phyloP scores from a whole-genome alignment of 1,140 invertebrate genomes.

The Hydropsyche tenuis region DNA sequence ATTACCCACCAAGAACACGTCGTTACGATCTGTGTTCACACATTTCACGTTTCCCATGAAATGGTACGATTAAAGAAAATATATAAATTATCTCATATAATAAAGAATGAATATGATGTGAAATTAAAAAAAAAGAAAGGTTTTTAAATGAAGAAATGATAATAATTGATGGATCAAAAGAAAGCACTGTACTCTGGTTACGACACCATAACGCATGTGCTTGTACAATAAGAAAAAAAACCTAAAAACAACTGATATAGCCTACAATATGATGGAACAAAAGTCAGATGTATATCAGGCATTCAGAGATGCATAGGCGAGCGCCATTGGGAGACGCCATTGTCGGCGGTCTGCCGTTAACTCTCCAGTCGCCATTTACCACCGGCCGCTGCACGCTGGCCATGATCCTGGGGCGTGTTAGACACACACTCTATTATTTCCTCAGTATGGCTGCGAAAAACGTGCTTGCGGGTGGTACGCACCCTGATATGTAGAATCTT shows the following conservation, averaged over 20 bases:
- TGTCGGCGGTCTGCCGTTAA: slow-evolving; percentile 21
- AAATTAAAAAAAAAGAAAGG: too few species aligned
- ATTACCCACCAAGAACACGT: too few species aligned
- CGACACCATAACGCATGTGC: not conserved
- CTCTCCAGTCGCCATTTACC: slow-evolving; percentile 34
- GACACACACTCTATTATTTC: slow-evolving; percentile 31
- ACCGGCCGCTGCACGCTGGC: slow-evolving; percentile 29
- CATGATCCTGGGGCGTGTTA: slow-evolving; percentile 35
- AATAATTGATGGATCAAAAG: slow-evolving; percentile 2
- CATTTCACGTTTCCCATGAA: too few species aligned
- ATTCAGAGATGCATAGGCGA: slow-evolving; percentile 32
- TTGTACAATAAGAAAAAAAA: slow-evolving; percentile 15
- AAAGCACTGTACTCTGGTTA: not conserved
- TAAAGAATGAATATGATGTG: too few species aligned
- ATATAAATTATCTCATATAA: too few species aligned
- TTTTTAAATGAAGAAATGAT: slow-evolving; percentile 1
- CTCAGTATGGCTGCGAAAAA: slow-evolving; percentile 69
- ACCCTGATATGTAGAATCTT: slow-evolving; percentile 92
- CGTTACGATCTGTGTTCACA: too few species aligned
- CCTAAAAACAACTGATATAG: slow-evolving; percentile 26
- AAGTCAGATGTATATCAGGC: slow-evolving; percentile 25
- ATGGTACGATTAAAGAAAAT: too few species aligned
- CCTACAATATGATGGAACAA: slow-evolving; percentile 34
- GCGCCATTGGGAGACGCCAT: slow-evolving; percentile 23
- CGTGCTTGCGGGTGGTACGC: slow-evolving; percentile 69